Evolutionary conservation across 1,140 invertebrate species (phyloP), one percentile per base, ranked within the genome.

Genomic region (Aphaenogaster ashmeadi): DNA sequence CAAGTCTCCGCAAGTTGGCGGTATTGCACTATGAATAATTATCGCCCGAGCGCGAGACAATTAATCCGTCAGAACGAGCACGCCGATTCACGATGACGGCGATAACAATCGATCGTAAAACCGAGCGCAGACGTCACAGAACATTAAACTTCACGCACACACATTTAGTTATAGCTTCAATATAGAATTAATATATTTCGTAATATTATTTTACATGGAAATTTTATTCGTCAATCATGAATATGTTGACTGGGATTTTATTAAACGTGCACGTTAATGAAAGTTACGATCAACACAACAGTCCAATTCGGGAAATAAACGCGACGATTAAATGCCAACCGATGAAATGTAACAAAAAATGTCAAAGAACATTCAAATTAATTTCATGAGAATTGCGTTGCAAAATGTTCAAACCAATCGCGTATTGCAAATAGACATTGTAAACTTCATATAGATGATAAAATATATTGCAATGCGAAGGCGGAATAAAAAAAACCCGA

Each of bases 21-120:
- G 18, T 38, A 75, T 75, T 74, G 54, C 36, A 27, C 54, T 50
- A 83, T 75, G 69, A 84, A 84, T 84, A 84, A 75, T 84, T 50
- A 75, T 84, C 33, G 54, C 8, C 15, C 8, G 67, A 21, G 41
- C 54, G 41, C 36, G 69, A 72, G 80, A 83, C 52, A 47, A 83
- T 83, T 74, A 83, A 83, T 83, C 8, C n/a, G 54, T 36, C 41
- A 36, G 67, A 74, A 54, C 60, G 77, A 36, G 13, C 38, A 33
- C 27, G 41, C 18, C n/a, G 21, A 83, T 83, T n/a, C 41, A 21
- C 21, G 67, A 44, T 33, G 38, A 56, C 3, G n/a, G 33, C 7
- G 52, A 74, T 62, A 72, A 33, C 11, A 21, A 71, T 81, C 27
- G 41, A 81, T 44, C 13, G 50, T 41, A 27, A 71, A 36, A 60